Conservation (phyloP, 2,888 invertebrate genomes). For the Pseudanteris insignis region DNA sequence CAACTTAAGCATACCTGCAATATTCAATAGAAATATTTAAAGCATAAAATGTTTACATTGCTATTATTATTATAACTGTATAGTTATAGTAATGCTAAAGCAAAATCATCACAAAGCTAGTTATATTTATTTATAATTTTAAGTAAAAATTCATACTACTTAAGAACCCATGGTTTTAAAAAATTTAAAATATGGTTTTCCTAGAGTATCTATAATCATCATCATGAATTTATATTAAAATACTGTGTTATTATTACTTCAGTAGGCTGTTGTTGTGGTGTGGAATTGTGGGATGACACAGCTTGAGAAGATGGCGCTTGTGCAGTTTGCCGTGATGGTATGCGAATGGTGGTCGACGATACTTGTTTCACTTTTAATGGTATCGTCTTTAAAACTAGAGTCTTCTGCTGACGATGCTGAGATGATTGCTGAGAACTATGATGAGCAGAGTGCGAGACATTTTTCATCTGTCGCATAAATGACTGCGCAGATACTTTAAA, state of each 20-base stretch:
- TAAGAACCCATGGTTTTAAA: too few relatives aligned
- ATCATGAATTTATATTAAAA: too few relatives aligned
- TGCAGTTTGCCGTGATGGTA: conserved; percentile 54
- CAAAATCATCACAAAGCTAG: too few relatives aligned
- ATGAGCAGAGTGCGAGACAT: conserved; percentile 48
- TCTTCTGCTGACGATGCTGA: conserved; percentile 57
- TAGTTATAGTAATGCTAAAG: too few relatives aligned
- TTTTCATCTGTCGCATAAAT: conserved; percentile 58
- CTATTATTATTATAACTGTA: not conserved
- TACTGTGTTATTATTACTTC: too few relatives aligned
- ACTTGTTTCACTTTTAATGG: conserved; percentile 62
- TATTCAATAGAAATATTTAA: not conserved
- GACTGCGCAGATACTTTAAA: conserved; percentile 59
- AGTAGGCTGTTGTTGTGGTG: conserved; percentile 59
- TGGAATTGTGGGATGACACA: conserved; percentile 38
- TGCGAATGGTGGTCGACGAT: conserved; percentile 60
- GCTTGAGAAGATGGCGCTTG: conserved; percentile 49
- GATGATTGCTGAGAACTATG: conserved; percentile 48
- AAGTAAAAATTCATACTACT: too few relatives aligned
- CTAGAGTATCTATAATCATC: too few relatives aligned
- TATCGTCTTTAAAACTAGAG: conserved; percentile 62
- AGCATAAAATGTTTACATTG: too few relatives aligned
- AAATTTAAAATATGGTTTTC: too few relatives aligned
- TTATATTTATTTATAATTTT: too few relatives aligned
- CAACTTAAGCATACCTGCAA: conserved; percentile 78